Conservation (phyloP, 1,140 invertebrate genomes). For the Coenobita brevimanus region DNA sequence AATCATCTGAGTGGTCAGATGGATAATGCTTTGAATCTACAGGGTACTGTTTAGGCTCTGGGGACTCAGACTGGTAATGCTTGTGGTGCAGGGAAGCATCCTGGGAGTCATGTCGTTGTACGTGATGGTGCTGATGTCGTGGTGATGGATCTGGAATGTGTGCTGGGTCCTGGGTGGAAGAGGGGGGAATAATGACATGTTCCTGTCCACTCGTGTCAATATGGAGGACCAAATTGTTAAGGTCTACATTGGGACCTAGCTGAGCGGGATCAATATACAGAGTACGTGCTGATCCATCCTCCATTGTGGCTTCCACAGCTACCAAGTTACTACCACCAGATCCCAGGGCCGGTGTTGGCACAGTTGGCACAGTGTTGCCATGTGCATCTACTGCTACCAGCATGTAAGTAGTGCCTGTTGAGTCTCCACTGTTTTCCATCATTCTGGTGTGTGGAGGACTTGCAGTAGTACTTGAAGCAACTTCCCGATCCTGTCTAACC, state of each 20-base stretch:
- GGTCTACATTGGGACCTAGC: conserved; percentile 68
- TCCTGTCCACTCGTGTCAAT: conserved; percentile 68
- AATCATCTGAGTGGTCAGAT: too few species aligned
- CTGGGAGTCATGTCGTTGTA: too few species aligned
- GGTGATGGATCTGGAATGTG: too few species aligned
- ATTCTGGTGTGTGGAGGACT: conserved; percentile 5
- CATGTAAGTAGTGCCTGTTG: conserved; percentile 66
- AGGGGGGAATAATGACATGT: conserved; percentile 68
- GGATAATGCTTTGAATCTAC: too few species aligned
- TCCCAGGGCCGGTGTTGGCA: conserved; percentile 58
- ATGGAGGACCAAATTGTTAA: conserved; percentile 67
- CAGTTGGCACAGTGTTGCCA: conserved; percentile 68
- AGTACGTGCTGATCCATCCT: conserved; percentile 68
- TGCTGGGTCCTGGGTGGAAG: conserved; percentile 44
- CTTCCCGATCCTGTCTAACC: too few species aligned
- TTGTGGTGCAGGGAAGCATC: too few species aligned
- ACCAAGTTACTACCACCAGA: conserved; percentile 60
- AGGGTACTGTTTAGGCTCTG: too few species aligned
- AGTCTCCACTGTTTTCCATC: conserved; percentile 21
- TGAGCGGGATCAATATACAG: conserved; percentile 68
- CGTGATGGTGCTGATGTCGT: too few species aligned
- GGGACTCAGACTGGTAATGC: too few species aligned
- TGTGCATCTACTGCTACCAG: conserved; percentile 69
- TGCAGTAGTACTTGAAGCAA: neutral
- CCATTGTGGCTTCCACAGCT: conserved; percentile 68